Evolutionary conservation across 2,888 invertebrate species (phyloP).

Genomic region (Leptopterna dolabrata): DNA sequence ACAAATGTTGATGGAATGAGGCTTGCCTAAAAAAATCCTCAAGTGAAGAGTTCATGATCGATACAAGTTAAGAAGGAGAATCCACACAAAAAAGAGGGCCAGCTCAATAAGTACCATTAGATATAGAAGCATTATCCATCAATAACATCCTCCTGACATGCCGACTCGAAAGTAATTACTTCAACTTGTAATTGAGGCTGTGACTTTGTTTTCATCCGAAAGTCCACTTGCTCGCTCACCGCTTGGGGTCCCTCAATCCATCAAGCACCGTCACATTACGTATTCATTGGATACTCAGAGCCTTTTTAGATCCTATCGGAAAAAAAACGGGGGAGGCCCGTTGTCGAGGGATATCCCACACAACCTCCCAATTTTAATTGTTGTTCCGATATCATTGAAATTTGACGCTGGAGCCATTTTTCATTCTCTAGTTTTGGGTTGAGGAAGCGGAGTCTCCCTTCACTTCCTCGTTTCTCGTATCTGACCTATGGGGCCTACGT

Average conservation of each 20-base stretch:
- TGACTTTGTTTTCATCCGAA: constrained; percentile 39
- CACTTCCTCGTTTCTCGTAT: constrained; percentile 39
- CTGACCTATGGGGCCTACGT: constrained; percentile 31
- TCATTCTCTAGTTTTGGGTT: constrained; percentile 22
- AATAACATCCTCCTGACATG: constrained; percentile 41
- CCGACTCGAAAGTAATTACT: constrained; percentile 51
- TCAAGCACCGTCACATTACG: constrained; percentile 48
- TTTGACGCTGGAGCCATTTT: constrained; percentile 43
- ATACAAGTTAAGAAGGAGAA: not conserved
- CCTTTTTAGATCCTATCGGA: constrained; percentile 46
- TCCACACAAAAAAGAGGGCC: not conserved
- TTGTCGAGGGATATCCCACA: constrained; percentile 30
- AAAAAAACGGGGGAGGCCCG: not conserved
- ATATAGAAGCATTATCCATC: constrained; percentile 37
- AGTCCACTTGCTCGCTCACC: constrained; percentile 49
- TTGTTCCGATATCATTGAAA: constrained; percentile 47
- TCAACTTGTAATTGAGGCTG: constrained; percentile 51
- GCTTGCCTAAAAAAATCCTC: not conserved
- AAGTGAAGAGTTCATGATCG: not conserved
- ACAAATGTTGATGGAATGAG: not conserved
- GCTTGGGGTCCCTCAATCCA: constrained; percentile 50
- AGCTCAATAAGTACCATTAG: constrained; percentile 9
- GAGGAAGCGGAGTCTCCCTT: not conserved
- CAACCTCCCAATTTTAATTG: constrained; percentile 38
- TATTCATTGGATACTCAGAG: constrained; percentile 50